Evolutionary conservation across 2,888 invertebrate species (phyloP).

Genomic region (Biston stratarius): DNA sequence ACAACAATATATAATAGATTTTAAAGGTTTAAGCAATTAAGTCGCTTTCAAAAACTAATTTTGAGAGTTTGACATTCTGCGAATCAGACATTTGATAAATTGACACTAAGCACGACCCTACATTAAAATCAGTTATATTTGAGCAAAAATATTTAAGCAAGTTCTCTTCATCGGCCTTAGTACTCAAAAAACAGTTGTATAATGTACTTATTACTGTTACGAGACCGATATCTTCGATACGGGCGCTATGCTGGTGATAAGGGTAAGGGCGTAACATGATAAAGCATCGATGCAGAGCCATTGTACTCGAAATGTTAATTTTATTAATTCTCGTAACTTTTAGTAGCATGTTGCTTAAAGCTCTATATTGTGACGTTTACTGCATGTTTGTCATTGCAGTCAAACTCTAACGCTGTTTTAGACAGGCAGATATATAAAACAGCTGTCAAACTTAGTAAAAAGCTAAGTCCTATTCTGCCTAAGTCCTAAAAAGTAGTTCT

Average conservation of each 20-base stretch:
- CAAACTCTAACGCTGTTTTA: no score
- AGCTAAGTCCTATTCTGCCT: no score
- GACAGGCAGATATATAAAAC: no score
- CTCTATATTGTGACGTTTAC: neutral
- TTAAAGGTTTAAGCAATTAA: no score
- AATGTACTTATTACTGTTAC: neutral
- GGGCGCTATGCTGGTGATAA: slow-evolving; percentile 38
- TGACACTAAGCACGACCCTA: no score
- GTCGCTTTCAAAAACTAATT: no score
- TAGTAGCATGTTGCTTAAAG: neutral
- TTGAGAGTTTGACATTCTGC: neutral
- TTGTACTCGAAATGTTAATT: slow-evolving; percentile 20
- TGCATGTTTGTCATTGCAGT: no score
- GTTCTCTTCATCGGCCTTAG: neutral
- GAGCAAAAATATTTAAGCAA: neutral
- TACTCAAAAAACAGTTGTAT: neutral
- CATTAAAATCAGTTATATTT: no score
- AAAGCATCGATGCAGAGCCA: slow-evolving; percentile 30
- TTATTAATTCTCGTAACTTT: slow-evolving; percentile 11
- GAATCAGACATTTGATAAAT: neutral
- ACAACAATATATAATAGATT: no score
- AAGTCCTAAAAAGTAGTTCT: no score
- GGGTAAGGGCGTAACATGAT: slow-evolving; percentile 41
- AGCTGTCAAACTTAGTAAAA: no score
- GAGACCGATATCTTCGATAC: slow-evolving; percentile 27